Conservation (phyloP, 64 coral and sea anemone species). For the Hydrozoanthus tunicans region DNA sequence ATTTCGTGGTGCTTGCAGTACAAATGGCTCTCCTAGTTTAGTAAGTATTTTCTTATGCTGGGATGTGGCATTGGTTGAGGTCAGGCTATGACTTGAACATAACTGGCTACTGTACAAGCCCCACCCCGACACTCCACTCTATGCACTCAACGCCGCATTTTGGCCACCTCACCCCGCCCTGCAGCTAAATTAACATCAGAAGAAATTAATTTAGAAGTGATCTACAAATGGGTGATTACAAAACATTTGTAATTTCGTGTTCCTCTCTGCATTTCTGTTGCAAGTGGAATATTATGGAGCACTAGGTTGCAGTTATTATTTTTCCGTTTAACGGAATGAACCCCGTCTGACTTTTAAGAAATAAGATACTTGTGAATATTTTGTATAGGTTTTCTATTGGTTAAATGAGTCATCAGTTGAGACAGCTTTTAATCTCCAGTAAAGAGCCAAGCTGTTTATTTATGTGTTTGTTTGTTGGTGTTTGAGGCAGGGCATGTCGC, state of each 20-base stretch:
- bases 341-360: no score
- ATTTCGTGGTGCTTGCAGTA: neutral
- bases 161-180: constrained; percentile 20
- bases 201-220: neutral
- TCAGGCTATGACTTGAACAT: constrained; percentile 29
- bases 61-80: neutral
- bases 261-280: neutral
- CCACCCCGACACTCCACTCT: neutral
- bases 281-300: neutral
- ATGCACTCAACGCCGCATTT: neutral
- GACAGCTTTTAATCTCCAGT: no score
- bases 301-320: neutral
- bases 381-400: no score
- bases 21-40: neutral
- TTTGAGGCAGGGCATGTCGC: no score
- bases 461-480: no score
- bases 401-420: no score
- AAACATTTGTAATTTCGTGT: neutral
- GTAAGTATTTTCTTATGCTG: neutral
- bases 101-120: neutral
- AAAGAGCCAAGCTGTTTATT: no score
- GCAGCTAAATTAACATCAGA: constrained; percentile 32
- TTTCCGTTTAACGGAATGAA: no score
- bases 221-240: neutral
- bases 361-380: no score